Conservation (phyloP, 2,797 vertebrate genomes). For the Protonibea diacanthus region DNA sequence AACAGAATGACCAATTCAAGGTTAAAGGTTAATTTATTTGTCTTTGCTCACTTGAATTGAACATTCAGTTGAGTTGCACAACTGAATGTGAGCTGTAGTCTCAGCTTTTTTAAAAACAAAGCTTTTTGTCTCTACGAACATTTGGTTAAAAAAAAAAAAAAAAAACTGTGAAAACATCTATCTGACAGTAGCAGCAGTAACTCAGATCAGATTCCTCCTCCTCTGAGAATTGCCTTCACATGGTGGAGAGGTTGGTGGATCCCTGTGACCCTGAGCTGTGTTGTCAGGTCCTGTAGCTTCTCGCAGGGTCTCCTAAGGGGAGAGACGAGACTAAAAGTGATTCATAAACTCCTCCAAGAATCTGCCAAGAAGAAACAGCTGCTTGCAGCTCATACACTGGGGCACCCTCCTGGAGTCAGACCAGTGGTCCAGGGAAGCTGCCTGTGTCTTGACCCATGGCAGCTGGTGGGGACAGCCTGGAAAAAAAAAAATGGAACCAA, state of each 20-base stretch:
- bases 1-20: no score
- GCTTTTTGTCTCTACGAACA: neutral
- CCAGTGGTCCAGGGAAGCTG: neutral
- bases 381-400: neutral
- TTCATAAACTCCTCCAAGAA: neutral
- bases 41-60: no score
- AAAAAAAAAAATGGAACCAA: no score
- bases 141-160: neutral
- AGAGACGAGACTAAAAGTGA: neutral
- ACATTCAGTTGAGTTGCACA: no score
- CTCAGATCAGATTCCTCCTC: neutral
- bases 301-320: neutral
- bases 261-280: neutral
- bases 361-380: neutral
- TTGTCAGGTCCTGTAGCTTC: neutral
- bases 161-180: neutral
- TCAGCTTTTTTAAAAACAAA: neutral
- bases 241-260: neutral
- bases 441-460: neutral
- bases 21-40: no score
- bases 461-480: no score
- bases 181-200: neutral
- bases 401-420: neutral
- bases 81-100: no score
- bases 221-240: neutral